These are phyloP conservation scores for human (Homo sapiens) DNA, from an alignment of 2,113 vertebrate species.

Conservation along the genomic window DNA sequence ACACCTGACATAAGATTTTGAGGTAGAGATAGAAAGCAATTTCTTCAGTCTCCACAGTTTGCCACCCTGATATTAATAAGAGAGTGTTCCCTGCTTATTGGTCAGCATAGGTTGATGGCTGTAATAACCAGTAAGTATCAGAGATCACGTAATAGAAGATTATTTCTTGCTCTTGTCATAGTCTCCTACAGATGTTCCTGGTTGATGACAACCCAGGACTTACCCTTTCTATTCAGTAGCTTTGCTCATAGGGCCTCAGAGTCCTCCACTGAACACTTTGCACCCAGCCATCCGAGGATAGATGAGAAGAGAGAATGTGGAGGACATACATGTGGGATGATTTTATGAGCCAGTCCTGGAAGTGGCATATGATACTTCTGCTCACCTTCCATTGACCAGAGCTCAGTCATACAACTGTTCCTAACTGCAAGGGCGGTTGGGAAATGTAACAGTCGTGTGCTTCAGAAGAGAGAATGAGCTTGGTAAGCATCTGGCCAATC, in stretches of 20 bases:
- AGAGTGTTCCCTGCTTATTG: background rate
- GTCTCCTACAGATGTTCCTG: background rate
- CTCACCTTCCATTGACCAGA: background rate
- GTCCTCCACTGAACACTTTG: background rate
- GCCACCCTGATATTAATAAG: background rate
- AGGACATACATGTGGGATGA: background rate
- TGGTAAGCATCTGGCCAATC: background rate
- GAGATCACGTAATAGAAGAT: background rate
- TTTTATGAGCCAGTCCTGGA: background rate
- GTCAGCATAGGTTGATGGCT: background rate
- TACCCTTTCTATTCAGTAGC: background rate
- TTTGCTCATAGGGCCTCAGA: background rate
- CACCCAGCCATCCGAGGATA: background rate
- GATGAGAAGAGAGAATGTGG: background rate
- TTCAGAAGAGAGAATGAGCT: background rate
- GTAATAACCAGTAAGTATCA: background rate
- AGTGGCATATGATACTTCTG: background rate
- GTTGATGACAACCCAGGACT: background rate
- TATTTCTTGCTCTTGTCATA: background rate
- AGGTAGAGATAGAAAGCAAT: conserved; percentile 25
- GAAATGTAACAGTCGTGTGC: background rate
- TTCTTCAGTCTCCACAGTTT: conserved; percentile 38
- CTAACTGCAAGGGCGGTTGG: background rate
- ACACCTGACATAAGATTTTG: background rate
- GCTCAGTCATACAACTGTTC: background rate